Evolutionary conservation across 2,888 invertebrate species (phyloP), one percentile per base, ranked within the genome.

Genomic region (Cerceris rybyensis): DNA sequence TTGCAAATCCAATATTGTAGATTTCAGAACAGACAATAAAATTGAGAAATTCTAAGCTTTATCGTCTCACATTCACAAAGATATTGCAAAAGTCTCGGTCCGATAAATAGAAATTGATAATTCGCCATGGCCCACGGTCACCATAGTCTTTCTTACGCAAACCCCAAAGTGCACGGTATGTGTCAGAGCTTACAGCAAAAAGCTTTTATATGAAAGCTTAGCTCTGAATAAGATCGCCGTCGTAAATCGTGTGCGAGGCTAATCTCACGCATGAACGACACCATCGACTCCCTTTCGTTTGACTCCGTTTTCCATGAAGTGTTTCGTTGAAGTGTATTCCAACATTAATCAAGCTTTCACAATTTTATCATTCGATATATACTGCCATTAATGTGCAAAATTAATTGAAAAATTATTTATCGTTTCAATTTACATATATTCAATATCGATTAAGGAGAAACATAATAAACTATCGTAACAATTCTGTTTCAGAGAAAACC

Each of bases 171-270:
- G 60, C 58, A 77, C 73, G 71, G 75, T 70, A 88, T 89, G 88
- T 90, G 90, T 91, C 90, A 88, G 88, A 88, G 91, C 91, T 92
- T 92, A 92, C 92, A 92, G 90, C 91, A 88, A 92, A 92, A 92
- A 92, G 92, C 92, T 92, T 92, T 92, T 91, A 92, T 89, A 90
- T 88, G 90, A 91, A 90, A 91, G 89, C 90, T 86, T 75, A 83
- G 84, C 87, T 86, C 87, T 90, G 91, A 91, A 91, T 91, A 91
- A 90, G 90, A 91, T 90, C 89, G 88, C 75, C 85, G 87, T 87
- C 91, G 91, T 92, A 92, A 92, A 92, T 92, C 91, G 90, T 87
- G 86, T 79, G 88, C 87, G 88, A 90, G 89, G 88, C 90, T 92
- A 92, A 92, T 92, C 92, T 91, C 80, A 88, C 87, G 90, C 86